Evolutionary conservation across 2,888 invertebrate genomes (phyloP), one percentile per base, ranked within the genome.

Genomic region (Gandaritis pyraliata): DNA sequence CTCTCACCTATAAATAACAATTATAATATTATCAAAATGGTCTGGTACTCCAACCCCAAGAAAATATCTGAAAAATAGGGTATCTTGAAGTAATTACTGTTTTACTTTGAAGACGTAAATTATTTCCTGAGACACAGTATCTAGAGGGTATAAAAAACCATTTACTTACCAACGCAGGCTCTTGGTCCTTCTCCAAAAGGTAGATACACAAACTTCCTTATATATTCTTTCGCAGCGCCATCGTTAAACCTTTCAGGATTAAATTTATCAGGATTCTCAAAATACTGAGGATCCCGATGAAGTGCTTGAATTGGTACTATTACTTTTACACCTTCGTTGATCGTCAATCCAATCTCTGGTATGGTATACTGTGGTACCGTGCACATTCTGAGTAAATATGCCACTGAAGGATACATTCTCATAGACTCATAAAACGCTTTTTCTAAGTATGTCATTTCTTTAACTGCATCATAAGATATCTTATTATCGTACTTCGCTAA

Each of bases 161-260:
- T 0, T 15, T 23, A 52, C 88, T 77, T 73, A 91, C 91, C 90
- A 58, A 90, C 86, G 70, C 91, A 91, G 1, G 87, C 72, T 57
- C 91, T 78, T 2, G 89, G 90, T 6, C 91, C 91, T 64, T 87
- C 87, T 53, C 90, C 90, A 68, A 90, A 90, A 0, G 91, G 90
- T 47, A 90, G 73, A 72, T 75, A 91, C 2, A 85, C 75, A 56
- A 78, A 85, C 38, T 80, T 83, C 51, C 80, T 83, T 12, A 78
- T 78, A 43, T 80, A 74, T 5, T 83, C 78, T 55, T 82, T 84
- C 0, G 69, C 72, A n/a, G 73, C 74, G 8, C 81, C 80, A 41
- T 82, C 76, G 16, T 71, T 76, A 66, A 89, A 90, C 64, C 91
- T 81, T 43, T 88, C 88, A 1, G 90, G 90, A 43, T 85, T 76